Evolutionary conservation across 2,113 vertebrate genomes (phyloP), one percentile per base, ranked within the genome.

Genomic region (Alligator sinensis): DNA sequence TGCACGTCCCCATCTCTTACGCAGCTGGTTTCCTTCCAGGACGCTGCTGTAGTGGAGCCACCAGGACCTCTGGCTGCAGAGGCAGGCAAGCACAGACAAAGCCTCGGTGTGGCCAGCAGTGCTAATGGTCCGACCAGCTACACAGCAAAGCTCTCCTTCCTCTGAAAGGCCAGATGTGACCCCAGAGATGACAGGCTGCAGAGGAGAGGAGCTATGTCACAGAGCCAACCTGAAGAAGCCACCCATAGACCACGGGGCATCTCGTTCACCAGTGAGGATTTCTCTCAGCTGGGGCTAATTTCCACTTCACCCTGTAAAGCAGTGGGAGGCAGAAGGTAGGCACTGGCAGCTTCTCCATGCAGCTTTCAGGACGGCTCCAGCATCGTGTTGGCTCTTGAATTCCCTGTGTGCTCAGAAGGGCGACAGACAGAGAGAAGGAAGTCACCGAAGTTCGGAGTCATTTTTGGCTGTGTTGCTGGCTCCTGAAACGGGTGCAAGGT

Each of bases 401-500:
- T 24, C 70, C 34, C 24, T 2, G 30, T 24, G 22, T 25, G 22
- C 38, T 47, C 70, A 47, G 34, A 74, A 13, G 21, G 21, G 70
- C 2, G 3, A 11, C 12, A 5, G 64, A 30, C 68, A 72, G 34
- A 72, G 18, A 62, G 27, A 30, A 86, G 82, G 8, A 30, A 62
- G 6, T 81, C 63, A 18, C 4, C 0, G 1, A 2, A 5, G 81
- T 60, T 25, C 76, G 47, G 72, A 88, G 47, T 54, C 18, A 3
- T 62, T 82, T 91, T 92, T 72, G 90, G 82, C 68, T 3, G 10
- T 22, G 62, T 86, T 61, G 55, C 47, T 63, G 17, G 25, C 86
- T 62, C 18, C 82, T 19, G 55, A 17, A 95, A 85, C 87, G 94
- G 80, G 38, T 80, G 87, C 58, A 89, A 18, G 57, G 89, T 80